Conservation (phyloP, 2,888 invertebrate species). For the Sinohyriopsis cumingii region DNA sequence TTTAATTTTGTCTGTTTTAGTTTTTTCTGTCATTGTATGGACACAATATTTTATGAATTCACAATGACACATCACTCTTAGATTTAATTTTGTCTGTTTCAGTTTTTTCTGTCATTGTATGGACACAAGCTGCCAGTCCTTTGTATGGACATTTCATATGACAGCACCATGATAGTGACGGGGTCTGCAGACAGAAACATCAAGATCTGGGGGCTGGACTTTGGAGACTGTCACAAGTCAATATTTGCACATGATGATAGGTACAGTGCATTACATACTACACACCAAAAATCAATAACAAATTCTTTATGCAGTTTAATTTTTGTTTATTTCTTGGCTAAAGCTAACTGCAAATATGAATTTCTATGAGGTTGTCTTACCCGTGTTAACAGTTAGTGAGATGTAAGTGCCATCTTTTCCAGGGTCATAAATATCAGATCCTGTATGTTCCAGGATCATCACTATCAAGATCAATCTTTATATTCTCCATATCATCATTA, state of each 20-base stretch:
- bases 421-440: neutral
- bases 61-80: no score
- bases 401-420: neutral
- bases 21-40: constrained; percentile 96
- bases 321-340: neutral
- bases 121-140: constrained; percentile 96
- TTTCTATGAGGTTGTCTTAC: neutral
- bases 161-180: constrained; percentile 84
- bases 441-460: neutral
- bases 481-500: no score
- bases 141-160: constrained; percentile 91
- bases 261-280: constrained; percentile 46
- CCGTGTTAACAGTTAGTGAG: neutral
- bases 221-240: constrained; percentile 96
- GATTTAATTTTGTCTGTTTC: constrained; percentile 57
- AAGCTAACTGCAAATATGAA: neutral
- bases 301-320: no score
- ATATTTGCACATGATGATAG: constrained; percentile 95
- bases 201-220: constrained; percentile 98
- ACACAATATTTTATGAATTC: no score
- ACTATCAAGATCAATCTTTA: no score
- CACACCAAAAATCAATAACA: no score
- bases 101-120: constrained; percentile 94
- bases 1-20: constrained; percentile 73
- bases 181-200: constrained; percentile 96